Conservation (phyloP, 2,113 vertebrate genomes). For the Willisornis vidua region DNA sequence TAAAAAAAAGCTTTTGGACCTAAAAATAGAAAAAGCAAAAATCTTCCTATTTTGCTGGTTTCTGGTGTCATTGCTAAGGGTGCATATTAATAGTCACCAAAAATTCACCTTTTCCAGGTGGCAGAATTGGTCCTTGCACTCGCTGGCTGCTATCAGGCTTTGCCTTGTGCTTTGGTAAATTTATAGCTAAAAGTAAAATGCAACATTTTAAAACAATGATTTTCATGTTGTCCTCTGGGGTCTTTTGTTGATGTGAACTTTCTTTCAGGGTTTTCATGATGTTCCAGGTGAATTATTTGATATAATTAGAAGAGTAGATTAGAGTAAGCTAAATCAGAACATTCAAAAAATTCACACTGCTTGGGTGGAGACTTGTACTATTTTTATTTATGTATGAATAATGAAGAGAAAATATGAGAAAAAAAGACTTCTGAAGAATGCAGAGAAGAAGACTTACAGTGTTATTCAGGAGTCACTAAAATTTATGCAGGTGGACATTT, state of each 20-base stretch:
- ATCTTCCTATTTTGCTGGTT: background rate
- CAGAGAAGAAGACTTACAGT: background rate
- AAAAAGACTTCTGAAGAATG: background rate
- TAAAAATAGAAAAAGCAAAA: background rate
- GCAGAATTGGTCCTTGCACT: background rate
- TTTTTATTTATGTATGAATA: background rate
- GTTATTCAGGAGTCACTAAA: background rate
- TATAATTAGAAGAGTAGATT: conserved; percentile 49
- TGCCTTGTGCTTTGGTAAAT: conserved; percentile 20
- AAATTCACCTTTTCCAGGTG: background rate
- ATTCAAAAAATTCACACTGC: background rate
- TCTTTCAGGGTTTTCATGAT: conserved; percentile 39
- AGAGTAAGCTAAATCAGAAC: background rate
- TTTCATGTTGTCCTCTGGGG: background rate
- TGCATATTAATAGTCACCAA: background rate
- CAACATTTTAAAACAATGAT: conserved; percentile 18
- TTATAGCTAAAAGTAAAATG: background rate
- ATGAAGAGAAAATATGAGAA: background rate
- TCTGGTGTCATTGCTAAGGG: background rate
- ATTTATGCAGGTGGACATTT: background rate
- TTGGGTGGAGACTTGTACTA: background rate
- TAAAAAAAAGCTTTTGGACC: background rate
- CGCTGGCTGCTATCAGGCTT: background rate
- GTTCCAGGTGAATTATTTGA: conserved; percentile 43
- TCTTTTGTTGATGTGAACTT: background rate